A percentile compares a stretch with the other conserved stretches of the same genome.
phyloP scores from a whole-genome alignment of 37 sponge, comb jelly and placozoan species.

The Mnemiopsis leidyi region DNA sequence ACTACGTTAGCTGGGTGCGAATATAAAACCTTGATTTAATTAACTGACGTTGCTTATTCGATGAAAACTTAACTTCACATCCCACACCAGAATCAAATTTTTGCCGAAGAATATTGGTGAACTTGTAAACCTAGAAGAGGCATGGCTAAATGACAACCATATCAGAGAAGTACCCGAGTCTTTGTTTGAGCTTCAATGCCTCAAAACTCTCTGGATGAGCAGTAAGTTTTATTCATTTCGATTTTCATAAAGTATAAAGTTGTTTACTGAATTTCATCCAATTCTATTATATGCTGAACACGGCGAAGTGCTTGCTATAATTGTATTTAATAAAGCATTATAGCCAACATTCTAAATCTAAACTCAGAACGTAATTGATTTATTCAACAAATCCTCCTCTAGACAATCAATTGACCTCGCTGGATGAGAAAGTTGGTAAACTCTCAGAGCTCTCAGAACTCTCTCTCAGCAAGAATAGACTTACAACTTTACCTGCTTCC shows the following conservation, averaged over 20 bases:
- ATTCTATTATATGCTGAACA: no score
- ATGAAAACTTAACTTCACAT: no score
- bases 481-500: neutral
- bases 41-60: no score
- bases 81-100: slow-evolving; percentile 43
- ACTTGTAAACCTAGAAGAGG: slow-evolving; percentile 14
- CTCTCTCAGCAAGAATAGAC: slow-evolving; percentile 39
- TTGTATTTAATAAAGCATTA: no score
- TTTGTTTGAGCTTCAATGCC: neutral
- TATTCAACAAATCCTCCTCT: neutral
- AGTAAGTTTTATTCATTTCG: no score
- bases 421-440: slow-evolving; percentile 40
- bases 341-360: neutral
- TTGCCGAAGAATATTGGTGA: slow-evolving; percentile 52
- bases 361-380: neutral
- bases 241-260: no score
- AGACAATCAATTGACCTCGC: neutral
- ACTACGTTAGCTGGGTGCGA: no score
- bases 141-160: slow-evolving; percentile 56
- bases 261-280: no score
- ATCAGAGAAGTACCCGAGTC: slow-evolving; percentile 26
- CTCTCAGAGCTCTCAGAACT: neutral
- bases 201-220: slow-evolving; percentile 41
- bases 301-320: neutral
- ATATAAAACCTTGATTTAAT: no score